Base-by-base conservation (phyloP, 2,113 vertebrate genomes). In the Thymallus thymallus region DNA sequence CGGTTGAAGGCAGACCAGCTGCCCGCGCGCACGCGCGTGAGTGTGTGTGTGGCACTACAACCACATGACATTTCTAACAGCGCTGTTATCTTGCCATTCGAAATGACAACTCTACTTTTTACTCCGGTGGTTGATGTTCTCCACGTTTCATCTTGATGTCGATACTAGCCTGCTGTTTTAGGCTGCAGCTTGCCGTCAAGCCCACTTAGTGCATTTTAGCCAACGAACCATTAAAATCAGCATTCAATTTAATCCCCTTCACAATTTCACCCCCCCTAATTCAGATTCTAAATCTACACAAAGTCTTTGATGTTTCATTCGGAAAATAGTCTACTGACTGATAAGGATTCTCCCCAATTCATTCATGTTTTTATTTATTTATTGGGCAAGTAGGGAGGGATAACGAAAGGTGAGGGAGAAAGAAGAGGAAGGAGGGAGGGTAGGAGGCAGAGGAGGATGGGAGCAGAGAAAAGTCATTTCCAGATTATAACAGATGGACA, bases 1-100 rank as follows among this genome's bases (percentile, higher is more conserved):
- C 0, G 16, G 45, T 10, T 79, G 82, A 86, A 75, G 77, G 82
- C 84, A 82, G 80, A 80, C 75, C 85, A 88, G 87, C 86, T 90
- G 86, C 29, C 20, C 16, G 46, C 51, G 68, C 29, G 68, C 80
- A 84, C 10, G 35, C 12, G n/a, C 2, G 69, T 56, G 71, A 62
- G 71, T 48, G 74, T 41, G 61, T 30, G 77, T 67, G 77, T 41
- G 70, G 22, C 61, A 29, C 10, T 1, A 9, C 23, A 7, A 24
- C 23, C 6, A 22, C 58, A 3, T 61, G 20, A 61, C 10, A 61
- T 61, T 61, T n/a, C 23, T 22, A 24, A 23, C 6, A 61, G 58
- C 58, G 23, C 58, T 61, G 23, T 61, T 61, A 61, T 61, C 58
- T 61, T 61, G 14, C 16, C 48, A 24, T 24, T 61, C n/a, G 16